phyloP scores from a whole-genome alignment of 2,113 vertebrate species.

The Cervus canadensis region DNA sequence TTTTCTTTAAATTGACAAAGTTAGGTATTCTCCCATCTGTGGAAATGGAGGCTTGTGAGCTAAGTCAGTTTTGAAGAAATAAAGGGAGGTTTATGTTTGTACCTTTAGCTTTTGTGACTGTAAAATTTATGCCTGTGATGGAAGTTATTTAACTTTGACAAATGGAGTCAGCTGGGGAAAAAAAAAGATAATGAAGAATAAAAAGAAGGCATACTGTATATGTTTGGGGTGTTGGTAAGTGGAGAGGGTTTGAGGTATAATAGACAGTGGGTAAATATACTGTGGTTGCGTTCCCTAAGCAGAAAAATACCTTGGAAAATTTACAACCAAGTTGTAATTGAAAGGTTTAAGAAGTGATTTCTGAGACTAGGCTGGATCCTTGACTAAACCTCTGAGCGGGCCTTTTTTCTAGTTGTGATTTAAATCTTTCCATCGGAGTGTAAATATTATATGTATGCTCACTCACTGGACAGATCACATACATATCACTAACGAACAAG shows the following conservation, averaged over 20 bases:
- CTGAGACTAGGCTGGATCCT: background rate
- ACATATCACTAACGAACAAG: background rate
- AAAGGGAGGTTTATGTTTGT: background rate
- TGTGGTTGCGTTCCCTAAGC: background rate
- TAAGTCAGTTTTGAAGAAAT: background rate
- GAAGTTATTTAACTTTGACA: background rate
- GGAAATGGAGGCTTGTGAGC: background rate
- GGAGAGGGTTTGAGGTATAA: background rate
- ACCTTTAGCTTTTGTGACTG: background rate
- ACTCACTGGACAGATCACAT: background rate
- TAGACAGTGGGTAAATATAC: background rate
- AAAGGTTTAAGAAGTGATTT: background rate
- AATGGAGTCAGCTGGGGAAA: background rate
- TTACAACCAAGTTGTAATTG: background rate
- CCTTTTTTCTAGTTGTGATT: background rate
- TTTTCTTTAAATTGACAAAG: background rate
- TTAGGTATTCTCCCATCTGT: background rate
- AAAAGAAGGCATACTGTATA: background rate
- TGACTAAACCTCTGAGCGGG: background rate
- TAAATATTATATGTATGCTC: background rate
- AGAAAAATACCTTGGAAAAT: background rate
- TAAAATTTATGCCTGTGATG: background rate
- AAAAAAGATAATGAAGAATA: background rate
- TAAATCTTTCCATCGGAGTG: background rate
- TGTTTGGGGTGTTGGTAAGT: background rate